phyloP scores from a whole-genome alignment of 2,888 invertebrate species.

The Pogonocherus hispidulus region DNA sequence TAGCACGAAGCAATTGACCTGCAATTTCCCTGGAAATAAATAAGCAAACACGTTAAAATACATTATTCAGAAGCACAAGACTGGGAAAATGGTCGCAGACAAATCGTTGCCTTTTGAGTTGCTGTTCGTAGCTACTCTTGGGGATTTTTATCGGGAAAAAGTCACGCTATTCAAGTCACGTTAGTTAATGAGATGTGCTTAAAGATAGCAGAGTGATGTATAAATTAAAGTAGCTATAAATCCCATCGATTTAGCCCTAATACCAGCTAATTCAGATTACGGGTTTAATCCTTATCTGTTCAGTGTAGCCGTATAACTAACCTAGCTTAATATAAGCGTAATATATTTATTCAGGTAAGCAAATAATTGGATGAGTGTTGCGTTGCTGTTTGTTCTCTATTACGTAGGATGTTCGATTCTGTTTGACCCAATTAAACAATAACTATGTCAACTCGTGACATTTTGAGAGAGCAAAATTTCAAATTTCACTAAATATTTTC shows the following conservation, averaged over 20 bases:
- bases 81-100: slow-evolving; percentile 28
- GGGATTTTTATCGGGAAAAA: slow-evolving; percentile 47
- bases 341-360: too few relatives aligned
- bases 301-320: not conserved
- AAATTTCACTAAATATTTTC: too few relatives aligned
- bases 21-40: slow-evolving; percentile 18
- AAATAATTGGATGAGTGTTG: too few relatives aligned
- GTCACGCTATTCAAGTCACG: slow-evolving; percentile 52
- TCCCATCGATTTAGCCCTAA: slow-evolving; percentile 40
- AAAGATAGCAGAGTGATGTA: slow-evolving; percentile 50
- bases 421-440: too few relatives aligned
- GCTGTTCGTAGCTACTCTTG: slow-evolving; percentile 23
- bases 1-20: slow-evolving; percentile 10
- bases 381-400: too few relatives aligned
- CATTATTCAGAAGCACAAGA: slow-evolving; percentile 24
- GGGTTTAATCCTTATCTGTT: slow-evolving; percentile 33
- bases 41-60: slow-evolving; percentile 18
- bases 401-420: too few relatives aligned
- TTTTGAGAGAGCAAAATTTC: too few relatives aligned
- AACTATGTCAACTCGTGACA: too few relatives aligned
- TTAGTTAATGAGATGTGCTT: slow-evolving; percentile 55
- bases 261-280: slow-evolving; percentile 43
- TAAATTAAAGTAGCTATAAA: slow-evolving; percentile 54
- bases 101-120: slow-evolving; percentile 32
- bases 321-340: too few relatives aligned